Conservation (phyloP, 2,888 invertebrate genomes). For the Octodonta nipae region DNA sequence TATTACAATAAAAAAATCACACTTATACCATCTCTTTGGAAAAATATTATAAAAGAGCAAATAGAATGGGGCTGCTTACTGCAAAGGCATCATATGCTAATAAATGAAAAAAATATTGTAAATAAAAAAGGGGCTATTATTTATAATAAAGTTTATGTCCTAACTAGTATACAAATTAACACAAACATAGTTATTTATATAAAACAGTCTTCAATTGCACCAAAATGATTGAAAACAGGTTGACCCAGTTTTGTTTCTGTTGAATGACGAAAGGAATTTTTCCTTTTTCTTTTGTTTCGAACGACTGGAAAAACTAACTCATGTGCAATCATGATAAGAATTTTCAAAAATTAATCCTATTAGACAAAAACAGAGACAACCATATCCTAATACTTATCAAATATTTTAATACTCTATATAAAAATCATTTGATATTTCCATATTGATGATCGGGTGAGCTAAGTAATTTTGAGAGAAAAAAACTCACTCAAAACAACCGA, state of each 20-base stretch:
- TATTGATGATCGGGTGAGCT: too few relatives aligned
- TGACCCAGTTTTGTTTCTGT: too few relatives aligned
- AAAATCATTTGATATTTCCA: too few relatives aligned
- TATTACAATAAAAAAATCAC: conserved; percentile 34
- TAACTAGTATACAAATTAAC: conserved; percentile 6
- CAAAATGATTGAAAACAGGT: conserved; percentile 16
- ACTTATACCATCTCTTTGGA: conserved; percentile 37
- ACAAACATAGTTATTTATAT: conserved; percentile 8
- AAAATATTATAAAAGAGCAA: conserved; percentile 22
- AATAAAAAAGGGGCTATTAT: conserved; percentile 10
- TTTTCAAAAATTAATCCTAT: conserved; percentile 9
- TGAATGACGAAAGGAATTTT: too few relatives aligned
- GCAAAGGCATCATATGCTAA: conserved; percentile 20
- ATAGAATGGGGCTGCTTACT: conserved; percentile 13
- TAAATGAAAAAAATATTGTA: conserved; percentile 12
- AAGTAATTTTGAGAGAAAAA: too few relatives aligned
- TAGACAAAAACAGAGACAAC: conserved; percentile 19
- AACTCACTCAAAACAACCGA: too few relatives aligned
- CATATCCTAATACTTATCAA: too few relatives aligned
- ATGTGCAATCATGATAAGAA: conserved; percentile 9
- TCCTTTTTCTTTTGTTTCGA: too few relatives aligned
- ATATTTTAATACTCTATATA: too few relatives aligned
- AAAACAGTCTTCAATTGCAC: conserved; percentile 36
- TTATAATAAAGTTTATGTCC: conserved; percentile 5
- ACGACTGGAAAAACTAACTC: too few relatives aligned